Evolutionary conservation across 1,140 invertebrate genomes (phyloP).

Genomic region (Ephestia elutella): DNA sequence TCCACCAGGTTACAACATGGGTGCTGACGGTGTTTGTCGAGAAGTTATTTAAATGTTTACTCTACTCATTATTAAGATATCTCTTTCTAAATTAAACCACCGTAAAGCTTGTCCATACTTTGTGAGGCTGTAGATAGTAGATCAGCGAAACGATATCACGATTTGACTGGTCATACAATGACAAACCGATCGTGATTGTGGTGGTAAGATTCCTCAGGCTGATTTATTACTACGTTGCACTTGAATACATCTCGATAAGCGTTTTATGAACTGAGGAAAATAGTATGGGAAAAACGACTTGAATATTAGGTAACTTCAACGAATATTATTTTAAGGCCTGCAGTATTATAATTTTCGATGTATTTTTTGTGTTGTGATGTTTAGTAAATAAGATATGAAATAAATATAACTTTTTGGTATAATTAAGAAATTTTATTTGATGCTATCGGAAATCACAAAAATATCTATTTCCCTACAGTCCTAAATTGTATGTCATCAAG

Average conservation of each 20-base stretch:
- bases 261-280: background rate
- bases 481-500: too few relatives aligned
- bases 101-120: background rate
- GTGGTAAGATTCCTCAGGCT: background rate
- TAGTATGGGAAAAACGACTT: background rate
- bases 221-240: too few relatives aligned
- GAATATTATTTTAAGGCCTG: too few relatives aligned
- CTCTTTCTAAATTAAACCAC: background rate
- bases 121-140: too few relatives aligned
- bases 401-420: too few relatives aligned
- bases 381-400: too few relatives aligned
- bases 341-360: too few relatives aligned
- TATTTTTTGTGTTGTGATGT: background rate
- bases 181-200: background rate
- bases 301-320: background rate
- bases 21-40: conserved; percentile 50
- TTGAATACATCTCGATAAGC: background rate
- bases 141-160: too few relatives aligned
- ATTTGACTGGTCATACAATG: background rate
- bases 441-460: too few relatives aligned
- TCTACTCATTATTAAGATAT: background rate
- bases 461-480: too few relatives aligned
- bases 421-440: too few relatives aligned
- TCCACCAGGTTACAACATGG: conserved; percentile 41
- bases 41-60: conserved; percentile 38